Evolutionary conservation across 2,888 invertebrate genomes (phyloP), one percentile per base, ranked within the genome.

Genomic region (Carabus problematicus): DNA sequence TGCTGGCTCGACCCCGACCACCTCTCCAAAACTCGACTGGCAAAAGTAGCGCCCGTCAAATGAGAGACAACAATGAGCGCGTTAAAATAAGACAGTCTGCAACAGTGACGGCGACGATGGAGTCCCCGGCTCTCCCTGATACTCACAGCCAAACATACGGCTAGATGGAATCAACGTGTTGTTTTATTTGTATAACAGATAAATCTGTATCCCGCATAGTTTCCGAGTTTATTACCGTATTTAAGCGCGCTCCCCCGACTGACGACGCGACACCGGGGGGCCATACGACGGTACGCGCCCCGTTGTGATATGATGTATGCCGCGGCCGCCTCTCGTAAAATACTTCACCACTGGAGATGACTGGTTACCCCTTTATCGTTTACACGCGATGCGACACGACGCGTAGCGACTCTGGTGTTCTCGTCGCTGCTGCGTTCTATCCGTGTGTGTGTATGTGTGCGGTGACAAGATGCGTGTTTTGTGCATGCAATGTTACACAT

Each of bases 141-240:
- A 52, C 16, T 14, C 1, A 52, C 18, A 49, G 49, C 9, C 6
- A 49, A 49, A 12, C 12, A 49, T 49, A 49, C 12, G 12, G 52
- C 16, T n/a, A 19, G 16, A 16, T 52, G 52, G 52, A 8, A 18
- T 8, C 19, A 9, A n/a, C n/a, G 4, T 29, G 52, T 52, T 52
- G 52, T 16, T 52, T 64, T 71, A 63, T 70, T 59, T 56, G 56
- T 70, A 52, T 64, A 54, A 54, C 67, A 68, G 73, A 76, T 75
- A 75, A 76, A 76, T 76, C 75, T 73, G 70, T 70, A 73, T 75
- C 55, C 73, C 70, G 74, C 72, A 70, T 73, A 73, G 72, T 72
- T 73, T 75, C 72, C 60, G 73, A 73, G 74, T 76, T 76, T 77
- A 78, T 78, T 76, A 73, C 74, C 72, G 74, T 72, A 75, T 75